Conservation (phyloP, 1,140 invertebrate genomes). For the Temnothorax longispinosus region DNA sequence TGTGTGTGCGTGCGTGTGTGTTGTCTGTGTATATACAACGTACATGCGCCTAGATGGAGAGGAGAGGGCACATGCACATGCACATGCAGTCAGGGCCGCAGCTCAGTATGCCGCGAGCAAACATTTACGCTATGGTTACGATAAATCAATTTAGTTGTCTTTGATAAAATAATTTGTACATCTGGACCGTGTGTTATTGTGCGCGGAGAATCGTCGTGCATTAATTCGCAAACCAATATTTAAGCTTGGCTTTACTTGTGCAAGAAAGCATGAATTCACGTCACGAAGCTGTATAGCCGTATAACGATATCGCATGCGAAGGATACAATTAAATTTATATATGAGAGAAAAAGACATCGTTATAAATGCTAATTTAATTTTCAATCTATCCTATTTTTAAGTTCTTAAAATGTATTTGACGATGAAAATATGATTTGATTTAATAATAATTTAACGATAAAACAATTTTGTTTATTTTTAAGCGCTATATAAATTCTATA, state of each 20-base stretch:
- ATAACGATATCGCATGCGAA: neutral
- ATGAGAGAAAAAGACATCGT: neutral
- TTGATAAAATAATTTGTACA: conserved; percentile 58
- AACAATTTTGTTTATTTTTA: neutral
- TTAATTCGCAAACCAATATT: conserved; percentile 51
- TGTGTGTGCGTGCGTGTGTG: neutral
- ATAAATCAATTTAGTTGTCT: conserved; percentile 58
- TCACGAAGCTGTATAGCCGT: neutral
- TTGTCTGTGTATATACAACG: neutral
- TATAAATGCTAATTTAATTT: neutral
- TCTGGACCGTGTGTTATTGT: conserved; percentile 22
- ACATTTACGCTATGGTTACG: conserved; percentile 24
- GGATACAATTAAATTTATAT: conserved; percentile 13
- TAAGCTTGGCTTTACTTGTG: conserved; percentile 10
- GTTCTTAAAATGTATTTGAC: neutral
- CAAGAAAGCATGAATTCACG: neutral
- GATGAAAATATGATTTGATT: neutral
- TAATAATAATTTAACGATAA: neutral
- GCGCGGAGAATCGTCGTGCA: neutral
- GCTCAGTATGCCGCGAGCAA: conserved; percentile 44
- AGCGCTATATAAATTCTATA: neutral
- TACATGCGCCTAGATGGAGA: neutral
- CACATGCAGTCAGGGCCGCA: conserved; percentile 33
- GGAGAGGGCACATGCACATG: conserved; percentile 7
- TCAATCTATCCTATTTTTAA: neutral